Evolutionary conservation across 2,113 vertebrate genomes (phyloP).

Genomic region (Tragelaphus imberbis): DNA sequence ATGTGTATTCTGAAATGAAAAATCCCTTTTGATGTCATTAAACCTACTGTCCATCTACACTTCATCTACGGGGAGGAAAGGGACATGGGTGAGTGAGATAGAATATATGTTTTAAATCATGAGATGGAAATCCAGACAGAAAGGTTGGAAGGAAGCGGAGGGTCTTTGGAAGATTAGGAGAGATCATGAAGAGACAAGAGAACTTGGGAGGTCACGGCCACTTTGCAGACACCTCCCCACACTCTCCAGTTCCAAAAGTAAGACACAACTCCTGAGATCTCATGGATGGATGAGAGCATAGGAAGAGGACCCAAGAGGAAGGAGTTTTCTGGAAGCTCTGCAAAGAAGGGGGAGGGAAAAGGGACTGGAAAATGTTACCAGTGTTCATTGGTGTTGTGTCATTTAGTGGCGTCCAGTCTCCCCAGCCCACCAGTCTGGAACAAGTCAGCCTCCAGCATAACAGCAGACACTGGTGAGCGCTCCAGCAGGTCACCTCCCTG

Average conservation of each 20-base stretch:
- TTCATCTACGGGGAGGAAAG: background rate
- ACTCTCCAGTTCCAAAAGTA: background rate
- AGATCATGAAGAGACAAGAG: background rate
- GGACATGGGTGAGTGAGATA: background rate
- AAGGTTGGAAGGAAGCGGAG: background rate
- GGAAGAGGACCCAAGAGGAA: background rate
- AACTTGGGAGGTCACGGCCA: rapidly evolving
- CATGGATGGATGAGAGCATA: background rate
- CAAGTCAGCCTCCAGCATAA: constrained; percentile 57
- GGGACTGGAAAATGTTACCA: constrained; percentile 51
- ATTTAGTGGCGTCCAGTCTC: constrained; percentile 57
- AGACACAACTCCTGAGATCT: constrained; percentile 4
- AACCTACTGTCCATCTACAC: background rate
- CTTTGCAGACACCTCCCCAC: background rate
- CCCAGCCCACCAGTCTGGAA: constrained; percentile 69
- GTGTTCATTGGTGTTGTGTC: constrained; percentile 59
- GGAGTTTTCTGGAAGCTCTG: constrained; percentile 24
- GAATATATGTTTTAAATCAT: background rate
- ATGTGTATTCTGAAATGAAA: background rate
- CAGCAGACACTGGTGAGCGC: constrained; percentile 70
- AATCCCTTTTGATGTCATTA: background rate
- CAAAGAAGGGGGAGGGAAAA: background rate
- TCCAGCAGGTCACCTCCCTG: constrained; percentile 63
- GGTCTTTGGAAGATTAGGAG: background rate
- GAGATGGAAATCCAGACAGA: background rate